Base-by-base conservation (phyloP, 2,797 vertebrate species). In the Myotis myotis region DNA sequence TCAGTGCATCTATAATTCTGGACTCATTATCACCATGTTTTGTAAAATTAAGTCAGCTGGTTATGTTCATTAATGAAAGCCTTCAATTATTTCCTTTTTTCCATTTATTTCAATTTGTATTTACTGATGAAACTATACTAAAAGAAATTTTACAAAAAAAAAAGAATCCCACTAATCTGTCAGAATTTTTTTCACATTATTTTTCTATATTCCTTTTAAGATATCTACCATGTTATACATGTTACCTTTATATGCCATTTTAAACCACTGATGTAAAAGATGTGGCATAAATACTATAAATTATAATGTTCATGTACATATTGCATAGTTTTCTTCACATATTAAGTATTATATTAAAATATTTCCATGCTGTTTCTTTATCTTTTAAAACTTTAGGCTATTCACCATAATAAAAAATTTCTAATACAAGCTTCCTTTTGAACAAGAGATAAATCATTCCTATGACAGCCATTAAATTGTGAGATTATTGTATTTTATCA, bases 51-150 rank as follows among this genome's bases (percentile, higher is more conserved):
- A 93, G 23, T 30, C 47, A 79, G 2, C 11, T 49, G 44, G 22
- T 70, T 82, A 81, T 62, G 55, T 30, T 89, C 51, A 66, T 74
- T 76, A 87, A 79, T 51, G 68, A 88, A 10, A 57, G n/a, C 30
- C 30, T 84, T 19, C 22, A 82, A 60, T 78, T 72, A 49, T 22
- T 55, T 75, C 49, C 11, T 68, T 96, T 68, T 96, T 80, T 72
- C 13, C 13, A 75, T 55, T 86, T 70, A 44, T 91, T 89, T 87
- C 10, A 72, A 92, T 33, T 90, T 88, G 2, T 36, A 41, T 90
- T 74, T 90, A 41, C 51, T 38, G 28, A 83, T 25, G 33, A 95
- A 93, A 89, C 1, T 30, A 15, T 60, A 68, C 28, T 93, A 84
- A 83, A 57, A n/a, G 1, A 33, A 92, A 75, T 15, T 81, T 71